Evolutionary conservation across 2,888 invertebrate species (phyloP), one percentile per base, ranked within the genome.

Genomic region (Pollenia amentaria): DNA sequence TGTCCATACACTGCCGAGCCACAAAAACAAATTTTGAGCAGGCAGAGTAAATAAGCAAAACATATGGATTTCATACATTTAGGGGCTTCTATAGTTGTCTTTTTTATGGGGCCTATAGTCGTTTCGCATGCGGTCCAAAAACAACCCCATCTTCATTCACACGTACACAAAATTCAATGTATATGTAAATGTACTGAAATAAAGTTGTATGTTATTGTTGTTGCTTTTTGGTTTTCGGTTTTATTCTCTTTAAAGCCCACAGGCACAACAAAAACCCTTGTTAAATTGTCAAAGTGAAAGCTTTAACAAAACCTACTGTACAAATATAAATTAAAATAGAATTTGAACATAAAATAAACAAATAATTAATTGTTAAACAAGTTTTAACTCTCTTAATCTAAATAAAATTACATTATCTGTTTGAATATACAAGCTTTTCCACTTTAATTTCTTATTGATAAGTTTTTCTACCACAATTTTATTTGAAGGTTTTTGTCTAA

Each of bases 61-160:
- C 69, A 84, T 87, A 87, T 77, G 60, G 53, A 67, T 46, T 84
- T 73, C 12, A 0, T 12, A 18, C n/a, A 55, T 44, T 69, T 76
- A 18, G 48, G 60, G 44, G 12, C 16, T 29, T 48, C 2, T 83
- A 77, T 87, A 67, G 48, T 84, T 77, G 84, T 76, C 87, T 77
- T 84, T 38, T 42, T 87, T 62, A 12, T 18, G 11, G 69, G 60
- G 87, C 80, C 87, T 84, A 87, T 87, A 87, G 84, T 84, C 84
- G 87, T 84, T 87, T 87, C 87, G 72, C 21, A 51, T 67, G 42
- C 48, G 76, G 75, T 65, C 29, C 51, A 51, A 76, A 80, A 87
- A 77, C 87, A 84, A 87, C 84, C 87, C 83, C 79, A 77, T 72
- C 87, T 87, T 87, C 87, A 84, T 87, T 87, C 87, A 87, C 84